Percentiles rank a stretch among this genome's conserved stretches.
Conservation (phyloP, 1,140 invertebrate genomes). For the Conus betulinus region DNA sequence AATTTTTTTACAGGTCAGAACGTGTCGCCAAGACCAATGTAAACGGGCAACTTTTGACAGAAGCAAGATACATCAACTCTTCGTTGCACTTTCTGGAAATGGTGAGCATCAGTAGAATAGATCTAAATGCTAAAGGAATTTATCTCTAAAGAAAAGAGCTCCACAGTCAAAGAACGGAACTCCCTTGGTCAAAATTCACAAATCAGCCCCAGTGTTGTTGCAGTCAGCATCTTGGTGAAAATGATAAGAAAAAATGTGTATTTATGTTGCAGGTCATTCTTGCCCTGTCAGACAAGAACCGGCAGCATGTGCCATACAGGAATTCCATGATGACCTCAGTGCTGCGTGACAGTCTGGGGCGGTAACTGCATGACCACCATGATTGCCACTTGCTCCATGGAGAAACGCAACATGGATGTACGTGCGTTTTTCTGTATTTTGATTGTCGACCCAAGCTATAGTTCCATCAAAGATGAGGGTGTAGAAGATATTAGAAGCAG, state of each 20-base stretch:
- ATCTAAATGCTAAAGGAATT: background rate
- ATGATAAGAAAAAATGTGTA: background rate
- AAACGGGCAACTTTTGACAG: conserved; percentile 78
- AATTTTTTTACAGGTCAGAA: conserved; percentile 70
- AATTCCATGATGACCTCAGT: conserved; percentile 83
- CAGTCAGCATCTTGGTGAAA: background rate
- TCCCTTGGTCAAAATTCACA: background rate
- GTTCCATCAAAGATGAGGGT: too few species aligned
- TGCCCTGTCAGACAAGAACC: conserved; percentile 79
- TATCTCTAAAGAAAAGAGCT: background rate
- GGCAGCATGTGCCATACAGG: conserved; percentile 81
- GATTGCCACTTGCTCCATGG: conserved; percentile 81
- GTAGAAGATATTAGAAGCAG: too few species aligned
- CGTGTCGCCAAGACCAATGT: conserved; percentile 76
- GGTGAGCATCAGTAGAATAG: conserved; percentile 68
- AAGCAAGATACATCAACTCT: conserved; percentile 83
- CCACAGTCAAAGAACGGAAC: background rate
- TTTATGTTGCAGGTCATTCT: conserved; percentile 77
- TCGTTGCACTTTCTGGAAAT: conserved; percentile 84
- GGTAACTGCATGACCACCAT: conserved; percentile 83
- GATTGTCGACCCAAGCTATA: background rate
- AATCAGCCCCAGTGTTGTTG: background rate
- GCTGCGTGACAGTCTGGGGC: conserved; percentile 80
- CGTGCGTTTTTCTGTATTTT: conserved; percentile 7
- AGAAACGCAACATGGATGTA: conserved; percentile 78